A percentile compares a stretch with the other conserved stretches of the same genome.
phyloP scores from a whole-genome alignment of 2,888 invertebrate genomes.

The Linnaemya tessellans region DNA sequence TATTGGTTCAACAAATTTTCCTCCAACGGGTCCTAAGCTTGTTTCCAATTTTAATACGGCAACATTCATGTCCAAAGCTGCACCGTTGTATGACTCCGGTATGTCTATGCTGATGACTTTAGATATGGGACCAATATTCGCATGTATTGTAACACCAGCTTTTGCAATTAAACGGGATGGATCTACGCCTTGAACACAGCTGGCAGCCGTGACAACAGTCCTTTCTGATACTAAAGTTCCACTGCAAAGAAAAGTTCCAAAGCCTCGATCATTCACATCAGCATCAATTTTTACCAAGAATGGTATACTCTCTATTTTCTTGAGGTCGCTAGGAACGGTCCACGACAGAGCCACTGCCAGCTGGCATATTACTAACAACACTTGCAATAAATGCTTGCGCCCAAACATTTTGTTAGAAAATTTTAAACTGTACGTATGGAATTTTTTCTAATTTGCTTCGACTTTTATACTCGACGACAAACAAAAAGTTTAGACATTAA shows the following conservation, averaged over 20 bases:
- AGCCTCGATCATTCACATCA: not conserved
- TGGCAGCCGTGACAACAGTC: not conserved
- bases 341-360: not conserved
- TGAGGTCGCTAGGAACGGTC: no score
- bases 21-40: not conserved
- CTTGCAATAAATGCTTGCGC: not conserved
- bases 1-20: not conserved
- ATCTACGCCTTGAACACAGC: not conserved
- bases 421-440: no score
- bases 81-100: not conserved
- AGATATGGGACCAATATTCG: not conserved
- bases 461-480: no score
- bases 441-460: no score
- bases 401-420: not conserved
- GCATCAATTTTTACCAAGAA: not conserved
- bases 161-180: not conserved
- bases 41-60: constrained; percentile 1
- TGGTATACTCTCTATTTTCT: no score
- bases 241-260: not conserved
- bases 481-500: no score
- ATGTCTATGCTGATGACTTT: not conserved
- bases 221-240: not conserved
- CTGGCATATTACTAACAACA: not conserved
- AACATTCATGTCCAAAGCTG: not conserved
- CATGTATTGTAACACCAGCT: not conserved